These are phyloP conservation scores for Triplophysa bombifrons DNA, from an alignment of 2,797 vertebrate species.

Conservation along the genomic window DNA sequence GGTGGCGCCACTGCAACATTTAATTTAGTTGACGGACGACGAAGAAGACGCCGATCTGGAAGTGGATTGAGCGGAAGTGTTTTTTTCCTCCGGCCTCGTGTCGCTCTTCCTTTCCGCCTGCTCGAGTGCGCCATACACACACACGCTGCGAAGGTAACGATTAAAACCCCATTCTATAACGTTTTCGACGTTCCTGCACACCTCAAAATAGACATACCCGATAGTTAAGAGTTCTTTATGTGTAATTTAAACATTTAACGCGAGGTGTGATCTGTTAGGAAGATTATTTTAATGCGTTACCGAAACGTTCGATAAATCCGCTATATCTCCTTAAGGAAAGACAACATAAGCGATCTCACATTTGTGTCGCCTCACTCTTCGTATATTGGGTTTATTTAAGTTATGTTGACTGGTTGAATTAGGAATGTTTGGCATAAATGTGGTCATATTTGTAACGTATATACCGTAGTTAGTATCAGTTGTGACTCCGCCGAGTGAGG, in stretches of 20 bases:
- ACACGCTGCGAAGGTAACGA: constrained; percentile 37
- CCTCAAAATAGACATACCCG: background rate
- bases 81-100: constrained; percentile 27
- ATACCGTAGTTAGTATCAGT: background rate
- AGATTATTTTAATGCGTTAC: background rate
- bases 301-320: background rate
- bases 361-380: background rate
- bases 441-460: background rate
- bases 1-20: background rate
- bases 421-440: background rate
- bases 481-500: too few relatives aligned
- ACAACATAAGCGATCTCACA: background rate
- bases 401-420: background rate
- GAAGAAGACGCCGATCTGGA: constrained; percentile 10
- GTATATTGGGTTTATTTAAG: background rate
- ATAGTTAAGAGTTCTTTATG: background rate
- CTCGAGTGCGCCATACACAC: constrained; percentile 8
- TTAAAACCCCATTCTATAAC: background rate
- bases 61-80: constrained; percentile 24
- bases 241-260: background rate
- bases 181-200: background rate
- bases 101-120: constrained; percentile 20
- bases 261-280: background rate
- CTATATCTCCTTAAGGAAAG: background rate
- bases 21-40: background rate